Base-by-base conservation (phyloP, 2,797 vertebrate genomes). In the Arctocebus calabarensis region DNA sequence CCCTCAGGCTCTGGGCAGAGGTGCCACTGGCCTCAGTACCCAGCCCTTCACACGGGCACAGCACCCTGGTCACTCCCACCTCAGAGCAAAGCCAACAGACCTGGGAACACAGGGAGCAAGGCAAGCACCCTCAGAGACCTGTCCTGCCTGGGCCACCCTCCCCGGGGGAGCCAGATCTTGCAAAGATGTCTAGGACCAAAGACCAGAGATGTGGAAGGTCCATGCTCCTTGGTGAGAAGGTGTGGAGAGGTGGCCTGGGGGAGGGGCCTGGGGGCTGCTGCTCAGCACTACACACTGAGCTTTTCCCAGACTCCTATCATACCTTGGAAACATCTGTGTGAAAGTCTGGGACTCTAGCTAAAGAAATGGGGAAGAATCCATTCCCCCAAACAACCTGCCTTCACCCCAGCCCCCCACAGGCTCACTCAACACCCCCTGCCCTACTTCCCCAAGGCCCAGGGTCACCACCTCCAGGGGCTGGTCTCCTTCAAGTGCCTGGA, bases 371-470 rank as follows among this genome's bases (percentile, higher is more conserved):
- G 1, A 20, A 32, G 4, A 57, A 68, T 29, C 19, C 14, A 34
- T 20, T 14, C 19, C 57, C 71, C 52, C 1, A 14, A 82, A 23
- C 2, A 14, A 1, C 8, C 0, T 0, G 3, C 57, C 34, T 52
- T 52, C 14, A 52, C 48, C 6, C 29, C 13, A 9, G 5, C 40
- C 25, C 37, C 43, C 27, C 13, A 34, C 3, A 25, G 29, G 77
- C 34, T 7, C 2, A 20, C 19, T 8, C 22, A 52, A 52, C 48
- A 52, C 14, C 48, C 14, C 48, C 82, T 62, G 22, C 5, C 20
- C 85, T 25, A 29, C 19, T 23, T 43, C 40, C 52, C 64, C 40
- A 74, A 29, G 70, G 25, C 17, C 52, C 40, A 29, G 27, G 45
- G 61, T 16, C 84, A 43, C 64, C 45, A 78, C 43, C 34, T 12